phyloP scores from a whole-genome alignment of 1,140 invertebrate genomes.

The Caenorhabditis latens region DNA sequence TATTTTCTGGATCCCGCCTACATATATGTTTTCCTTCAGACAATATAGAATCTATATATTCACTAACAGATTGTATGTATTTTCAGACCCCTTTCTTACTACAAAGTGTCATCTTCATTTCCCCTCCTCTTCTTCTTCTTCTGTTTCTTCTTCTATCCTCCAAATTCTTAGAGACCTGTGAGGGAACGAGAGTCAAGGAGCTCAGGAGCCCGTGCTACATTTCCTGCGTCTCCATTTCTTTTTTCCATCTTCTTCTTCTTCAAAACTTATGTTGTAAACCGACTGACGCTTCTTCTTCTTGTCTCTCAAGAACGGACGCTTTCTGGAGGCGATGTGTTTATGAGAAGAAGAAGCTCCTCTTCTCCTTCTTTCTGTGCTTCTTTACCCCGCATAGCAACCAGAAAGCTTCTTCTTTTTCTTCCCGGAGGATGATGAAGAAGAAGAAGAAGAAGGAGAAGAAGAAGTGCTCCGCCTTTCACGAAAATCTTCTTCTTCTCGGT shows the following conservation, averaged over 20 bases:
- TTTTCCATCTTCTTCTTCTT: background rate
- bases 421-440: background rate
- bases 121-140: background rate
- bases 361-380: background rate
- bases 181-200: background rate
- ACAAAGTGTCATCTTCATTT: background rate
- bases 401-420: slow-evolving; percentile 36
- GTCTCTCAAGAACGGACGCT: slow-evolving; percentile 35
- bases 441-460: background rate
- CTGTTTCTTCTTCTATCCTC: background rate
- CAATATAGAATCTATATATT: too few relatives aligned
- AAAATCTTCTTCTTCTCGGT: slow-evolving; percentile 33
- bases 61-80: background rate
- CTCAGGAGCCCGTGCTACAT: slow-evolving; percentile 24
- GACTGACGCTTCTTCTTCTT: slow-evolving; percentile 43
- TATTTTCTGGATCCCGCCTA: too few relatives aligned
- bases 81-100: background rate
- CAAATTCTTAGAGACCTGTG: too few relatives aligned
- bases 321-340: slow-evolving; percentile 50
- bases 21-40: too few relatives aligned
- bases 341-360: background rate
- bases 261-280: slow-evolving; percentile 38
- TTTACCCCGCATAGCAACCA: slow-evolving; percentile 42
- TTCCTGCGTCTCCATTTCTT: slow-evolving; percentile 21
- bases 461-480: slow-evolving; percentile 28